These are phyloP conservation scores for Paralvinella palmiformis DNA, from an alignment of 1,140 invertebrate species.

Conservation along the genomic window DNA sequence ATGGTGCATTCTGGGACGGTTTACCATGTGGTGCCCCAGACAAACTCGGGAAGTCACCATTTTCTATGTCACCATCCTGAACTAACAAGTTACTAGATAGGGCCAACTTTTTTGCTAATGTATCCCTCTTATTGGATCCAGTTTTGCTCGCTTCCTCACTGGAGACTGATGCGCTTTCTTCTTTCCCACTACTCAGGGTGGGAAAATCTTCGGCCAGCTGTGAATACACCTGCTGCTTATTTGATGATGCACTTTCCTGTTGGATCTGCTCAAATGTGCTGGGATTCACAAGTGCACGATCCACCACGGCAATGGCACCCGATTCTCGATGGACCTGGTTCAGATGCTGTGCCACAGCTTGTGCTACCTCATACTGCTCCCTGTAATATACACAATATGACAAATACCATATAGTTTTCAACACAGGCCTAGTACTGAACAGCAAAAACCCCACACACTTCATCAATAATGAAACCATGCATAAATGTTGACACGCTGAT, in stretches of 20 bases:
- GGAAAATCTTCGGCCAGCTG: not conserved
- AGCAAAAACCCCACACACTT: too few relatives aligned
- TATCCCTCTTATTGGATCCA: not conserved
- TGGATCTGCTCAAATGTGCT: not conserved
- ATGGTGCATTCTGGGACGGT: too few relatives aligned
- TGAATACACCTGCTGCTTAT: not conserved
- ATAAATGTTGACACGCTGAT: too few relatives aligned
- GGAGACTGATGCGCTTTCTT: too few relatives aligned
- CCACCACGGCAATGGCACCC: not conserved
- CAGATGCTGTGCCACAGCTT: not conserved
- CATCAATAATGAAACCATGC: too few relatives aligned
- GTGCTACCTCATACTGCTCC: not conserved
- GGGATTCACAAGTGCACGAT: not conserved
- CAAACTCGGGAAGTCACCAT: slow-evolving; percentile 49
- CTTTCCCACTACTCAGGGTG: not conserved
- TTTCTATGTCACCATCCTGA: slow-evolving; percentile 27
- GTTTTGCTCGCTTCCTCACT: not conserved
- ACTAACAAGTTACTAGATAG: slow-evolving; percentile 27
- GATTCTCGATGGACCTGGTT: not conserved
- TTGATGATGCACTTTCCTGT: not conserved
- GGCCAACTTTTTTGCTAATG: slow-evolving; percentile 28
- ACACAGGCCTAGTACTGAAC: too few relatives aligned
- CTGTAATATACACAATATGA: too few relatives aligned
- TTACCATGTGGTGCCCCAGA: slow-evolving; percentile 44
- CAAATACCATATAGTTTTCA: too few relatives aligned